Conservation (phyloP, 1,140 invertebrate genomes). For the Platyura marginata region DNA sequence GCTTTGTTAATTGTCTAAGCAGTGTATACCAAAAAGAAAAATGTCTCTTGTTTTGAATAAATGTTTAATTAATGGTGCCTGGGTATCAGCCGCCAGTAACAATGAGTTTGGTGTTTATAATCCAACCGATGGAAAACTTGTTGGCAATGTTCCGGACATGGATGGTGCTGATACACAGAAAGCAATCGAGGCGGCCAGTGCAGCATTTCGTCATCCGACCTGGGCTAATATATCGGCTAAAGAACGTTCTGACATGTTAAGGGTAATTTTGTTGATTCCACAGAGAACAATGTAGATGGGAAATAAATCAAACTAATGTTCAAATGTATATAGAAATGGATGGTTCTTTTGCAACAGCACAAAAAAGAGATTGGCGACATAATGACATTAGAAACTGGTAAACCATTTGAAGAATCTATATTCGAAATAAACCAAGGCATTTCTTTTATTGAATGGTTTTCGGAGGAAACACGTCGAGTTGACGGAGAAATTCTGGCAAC, state of each 20-base stretch:
- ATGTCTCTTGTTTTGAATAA: slow-evolving; percentile 12
- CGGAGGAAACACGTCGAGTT: slow-evolving; percentile 80
- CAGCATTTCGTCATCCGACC: slow-evolving; percentile 43
- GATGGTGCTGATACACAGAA: slow-evolving; percentile 43
- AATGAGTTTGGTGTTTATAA: slow-evolving; percentile 58
- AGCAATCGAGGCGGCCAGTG: slow-evolving; percentile 56
- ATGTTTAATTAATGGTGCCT: slow-evolving; percentile 60
- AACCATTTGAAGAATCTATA: slow-evolving; percentile 71
- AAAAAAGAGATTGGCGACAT: slow-evolving; percentile 60
- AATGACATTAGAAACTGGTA: slow-evolving; percentile 81
- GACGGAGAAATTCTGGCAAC: slow-evolving; percentile 77
- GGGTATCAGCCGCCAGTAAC: slow-evolving; percentile 48
- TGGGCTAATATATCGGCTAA: slow-evolving; percentile 68
- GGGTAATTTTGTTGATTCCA: slow-evolving; percentile 21
- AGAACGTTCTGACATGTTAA: slow-evolving; percentile 43
- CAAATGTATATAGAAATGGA: slow-evolving; percentile 49
- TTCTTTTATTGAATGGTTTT: slow-evolving; percentile 91
- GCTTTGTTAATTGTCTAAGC: too few species aligned
- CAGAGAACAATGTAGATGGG: background rate
- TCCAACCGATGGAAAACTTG: slow-evolving; percentile 50
- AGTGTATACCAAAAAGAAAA: too few species aligned
- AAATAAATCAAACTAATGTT: too few species aligned
- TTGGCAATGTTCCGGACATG: slow-evolving; percentile 75
- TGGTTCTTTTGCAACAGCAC: slow-evolving; percentile 54
- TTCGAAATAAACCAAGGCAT: slow-evolving; percentile 87